Evolutionary conservation across 92 coral and sea anemone species (phyloP), one percentile per base, ranked within the genome.

Genomic region (Actinernus sp.): DNA sequence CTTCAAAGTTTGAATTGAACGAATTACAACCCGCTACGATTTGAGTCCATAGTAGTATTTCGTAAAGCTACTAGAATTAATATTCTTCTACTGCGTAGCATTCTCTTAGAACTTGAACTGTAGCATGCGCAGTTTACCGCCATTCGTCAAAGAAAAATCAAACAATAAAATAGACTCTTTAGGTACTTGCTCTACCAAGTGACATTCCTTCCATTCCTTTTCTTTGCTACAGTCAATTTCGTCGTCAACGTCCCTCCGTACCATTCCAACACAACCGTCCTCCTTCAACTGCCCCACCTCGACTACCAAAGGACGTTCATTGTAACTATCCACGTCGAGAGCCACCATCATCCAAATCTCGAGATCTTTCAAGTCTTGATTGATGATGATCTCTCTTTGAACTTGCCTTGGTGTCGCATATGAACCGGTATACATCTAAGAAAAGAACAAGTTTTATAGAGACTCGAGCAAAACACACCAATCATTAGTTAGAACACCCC

Each of bases 291-390:
- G 59, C 13, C 26, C 18, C 4, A 74, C 65, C 32, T 46, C 45
- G 2, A 65, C 82, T 19, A 74, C 45, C 12, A 49, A 58, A 17
- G 72, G 81, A 1, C 44, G 62, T 32, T 61, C 71, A 11, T 40
- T 25, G 30, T 31, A 73, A 24, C 38, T 62, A 22, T 73, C 71
- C 23, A 29, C 26, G 3, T 46, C 39, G 12, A 73, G 40, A 19
- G 82, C 82, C 16, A 74, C 73, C 33, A 63, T 20, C 82, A 74
- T 74, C 24, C 55, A 56, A 13, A 13, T 25, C 19, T 26, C 38
- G 4, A 64, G 24, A 27, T 60, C 70, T 1, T 24, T 30, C 22
- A 51, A 1, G 13, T 46, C 25, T 29, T 49, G 67, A 6, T 52
- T 29, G 9, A 49, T 24, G 14, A 71, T 18, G 1, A 58, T 52